Evolutionary conservation across 2,888 invertebrate species (phyloP), one percentile per base, ranked within the genome.

Genomic region (Scaeva pyrastri): DNA sequence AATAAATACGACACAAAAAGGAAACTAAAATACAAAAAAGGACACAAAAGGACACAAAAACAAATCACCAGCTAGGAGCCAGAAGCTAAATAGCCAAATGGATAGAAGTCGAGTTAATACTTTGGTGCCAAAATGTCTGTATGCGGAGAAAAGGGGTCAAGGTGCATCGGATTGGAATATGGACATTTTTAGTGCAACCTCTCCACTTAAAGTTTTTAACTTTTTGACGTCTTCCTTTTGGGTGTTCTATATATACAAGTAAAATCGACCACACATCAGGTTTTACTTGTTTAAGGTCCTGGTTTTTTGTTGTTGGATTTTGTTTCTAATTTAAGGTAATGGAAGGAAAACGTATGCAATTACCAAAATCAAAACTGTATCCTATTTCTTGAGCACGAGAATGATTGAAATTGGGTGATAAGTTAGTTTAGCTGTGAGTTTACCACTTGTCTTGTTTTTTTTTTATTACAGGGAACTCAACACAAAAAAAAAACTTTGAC

Each of bases 111-210:
- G 70, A 60, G 62, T 66, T 36, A 58, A 72, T 80, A 80, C 43
- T 62, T 50, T n/a, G 76, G 81, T 81, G 85, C 72, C 85, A 73
- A 73, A 52, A 68, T 81, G 81, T 85, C 84, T 80, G 58, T 41
- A 60, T 36, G 43, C 16, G 4, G 48, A 68, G 70, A 62, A 41
- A 23, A 62, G 66, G 73, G 81, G 85, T 85, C 85, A 85, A 85
- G 85, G 76, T 85, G 81, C 55, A n/a, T 60, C 21, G 2, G 12
- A 58, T 31, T 19, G 48, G 48, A n/a, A 36, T 45, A 21, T 31
- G 31, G 10, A 64, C 23, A 26, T 36, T 74, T 41, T 16, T 11
- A 23, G 31, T 21, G 62, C 36, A 64, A 62, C 45, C 23, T 55
- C 43, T 72, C 48, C 14, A 31, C 43, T 72, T 62, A 62, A 55